These are phyloP conservation scores for Oryctolagus cuniculus DNA, from an alignment of 2,113 vertebrate species.

Conservation along the genomic window mOryCun1.1 NC_091438.1:60343501-60344000, in stretches of 20 bases:
- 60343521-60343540: no score
- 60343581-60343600: no score
- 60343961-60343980: background rate
- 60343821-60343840: constrained; percentile 37
- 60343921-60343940: background rate
- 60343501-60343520: no score
- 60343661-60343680: no score
- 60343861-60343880: background rate
- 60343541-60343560: no score
- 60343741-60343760: background rate
- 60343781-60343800: background rate
- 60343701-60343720: no score
- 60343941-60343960: background rate
- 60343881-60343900: background rate
- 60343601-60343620: no score
- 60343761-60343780: background rate
- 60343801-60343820: background rate
- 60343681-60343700: no score
- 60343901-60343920: background rate
- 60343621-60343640: no score
- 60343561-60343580: no score
- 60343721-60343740: background rate
- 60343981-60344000: background rate
- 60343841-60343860: background rate
- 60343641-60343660: no score